Percentiles rank a stretch among this genome's conserved stretches.
Evolutionary conservation across 1,140 invertebrate species (phyloP).

Genomic region (Hyphantria cunea): DNA sequence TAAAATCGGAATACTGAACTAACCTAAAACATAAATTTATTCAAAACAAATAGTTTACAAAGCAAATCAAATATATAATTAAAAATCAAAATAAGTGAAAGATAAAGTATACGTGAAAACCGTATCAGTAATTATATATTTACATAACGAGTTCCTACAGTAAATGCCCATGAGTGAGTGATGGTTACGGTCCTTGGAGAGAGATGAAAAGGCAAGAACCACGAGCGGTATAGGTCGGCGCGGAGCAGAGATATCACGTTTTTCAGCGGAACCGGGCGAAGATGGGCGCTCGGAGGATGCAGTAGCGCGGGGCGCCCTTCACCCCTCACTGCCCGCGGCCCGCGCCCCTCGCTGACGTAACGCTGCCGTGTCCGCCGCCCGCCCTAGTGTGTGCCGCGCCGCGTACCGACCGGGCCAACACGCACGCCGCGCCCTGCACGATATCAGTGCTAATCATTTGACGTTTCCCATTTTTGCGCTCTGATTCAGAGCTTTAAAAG

Average conservation of each 20-base stretch:
- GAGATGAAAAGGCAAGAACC: constrained; percentile 23
- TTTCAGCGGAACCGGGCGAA: constrained; percentile 59
- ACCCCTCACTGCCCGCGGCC: constrained; percentile 33
- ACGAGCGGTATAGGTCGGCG: constrained; percentile 38
- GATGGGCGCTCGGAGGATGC: constrained; percentile 70
- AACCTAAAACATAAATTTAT: too few relatives aligned
- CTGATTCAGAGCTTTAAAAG: constrained; percentile 62
- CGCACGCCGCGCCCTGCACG: constrained; percentile 61
- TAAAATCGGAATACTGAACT: too few relatives aligned
- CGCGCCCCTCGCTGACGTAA: constrained; percentile 77
- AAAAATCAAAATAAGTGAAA: constrained; percentile 4
- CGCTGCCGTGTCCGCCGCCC: constrained; percentile 68
- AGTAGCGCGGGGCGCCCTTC: constrained; percentile 66
- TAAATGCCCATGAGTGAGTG: constrained; percentile 49
- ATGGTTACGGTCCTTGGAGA: constrained; percentile 33
- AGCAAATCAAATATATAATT: too few relatives aligned
- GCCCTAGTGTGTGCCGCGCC: constrained; percentile 80
- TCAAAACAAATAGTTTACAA: too few relatives aligned
- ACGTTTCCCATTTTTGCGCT: constrained; percentile 69
- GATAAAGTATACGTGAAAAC: constrained; percentile 11
- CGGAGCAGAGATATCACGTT: constrained; percentile 58
- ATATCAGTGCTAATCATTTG: constrained; percentile 70
- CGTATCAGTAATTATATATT: constrained; percentile 30
- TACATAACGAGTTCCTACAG: constrained; percentile 49
- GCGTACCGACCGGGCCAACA: constrained; percentile 64